phyloP scores from a whole-genome alignment of 2,888 invertebrate species.

The Hecatera dysodea region DNA sequence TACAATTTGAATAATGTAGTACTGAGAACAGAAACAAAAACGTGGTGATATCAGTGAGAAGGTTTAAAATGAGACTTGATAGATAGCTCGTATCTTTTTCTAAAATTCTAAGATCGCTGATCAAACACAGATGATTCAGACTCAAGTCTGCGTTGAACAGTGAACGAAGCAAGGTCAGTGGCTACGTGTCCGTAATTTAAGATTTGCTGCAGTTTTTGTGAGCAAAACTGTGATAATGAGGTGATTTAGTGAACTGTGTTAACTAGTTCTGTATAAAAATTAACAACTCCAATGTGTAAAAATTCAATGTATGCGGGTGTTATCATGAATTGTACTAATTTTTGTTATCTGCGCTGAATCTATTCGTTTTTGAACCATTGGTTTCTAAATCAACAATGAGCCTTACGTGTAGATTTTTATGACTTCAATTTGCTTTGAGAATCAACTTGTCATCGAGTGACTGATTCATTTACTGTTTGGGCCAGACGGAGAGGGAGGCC shows the following conservation, averaged over 20 bases:
- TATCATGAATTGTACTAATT: slow-evolving; percentile 40
- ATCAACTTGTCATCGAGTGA: slow-evolving; percentile 39
- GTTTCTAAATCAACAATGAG: slow-evolving; percentile 39
- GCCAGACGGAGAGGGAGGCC: slow-evolving; percentile 85
- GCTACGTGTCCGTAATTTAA: slow-evolving; percentile 66
- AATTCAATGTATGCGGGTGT: slow-evolving; percentile 66
- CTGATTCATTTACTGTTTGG: slow-evolving; percentile 73
- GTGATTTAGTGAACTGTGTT: slow-evolving; percentile 77
- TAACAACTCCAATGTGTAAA: slow-evolving; percentile 63
- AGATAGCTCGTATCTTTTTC: slow-evolving; percentile 51
- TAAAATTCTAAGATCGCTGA: slow-evolving; percentile 67
- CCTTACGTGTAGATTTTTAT: slow-evolving; percentile 32
- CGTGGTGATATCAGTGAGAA: slow-evolving; percentile 20
- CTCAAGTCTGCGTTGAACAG: slow-evolving; percentile 62
- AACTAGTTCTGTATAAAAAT: slow-evolving; percentile 72
- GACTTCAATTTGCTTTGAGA: slow-evolving; percentile 36
- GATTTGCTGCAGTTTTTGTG: slow-evolving; percentile 67
- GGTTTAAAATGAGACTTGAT: slow-evolving; percentile 34
- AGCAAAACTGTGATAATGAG: slow-evolving; percentile 72
- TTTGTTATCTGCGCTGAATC: slow-evolving; percentile 54
- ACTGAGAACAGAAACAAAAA: slow-evolving; percentile 5
- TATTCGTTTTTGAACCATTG: slow-evolving; percentile 29
- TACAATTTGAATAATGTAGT: slow-evolving; percentile 6
- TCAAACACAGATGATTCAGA: slow-evolving; percentile 80
- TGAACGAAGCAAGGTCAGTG: slow-evolving; percentile 78